Base-by-base conservation (phyloP, 2,113 vertebrate species). In the Mixornis gularis region DNA sequence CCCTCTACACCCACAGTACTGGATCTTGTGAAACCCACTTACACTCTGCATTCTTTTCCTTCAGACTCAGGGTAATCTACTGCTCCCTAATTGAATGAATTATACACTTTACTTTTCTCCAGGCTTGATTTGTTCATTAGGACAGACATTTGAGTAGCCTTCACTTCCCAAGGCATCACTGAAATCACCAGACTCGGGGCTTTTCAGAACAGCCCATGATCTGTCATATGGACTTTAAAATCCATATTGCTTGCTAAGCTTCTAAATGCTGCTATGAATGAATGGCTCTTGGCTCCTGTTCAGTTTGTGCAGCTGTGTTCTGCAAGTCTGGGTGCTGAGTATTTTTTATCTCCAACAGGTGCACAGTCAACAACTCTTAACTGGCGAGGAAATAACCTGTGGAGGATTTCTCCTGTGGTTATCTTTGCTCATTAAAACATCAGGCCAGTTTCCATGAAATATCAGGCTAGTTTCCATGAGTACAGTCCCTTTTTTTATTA, bases 251-350 rank as follows among this genome's bases (percentile, higher is more conserved):
- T 84, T 60, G 49, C 92, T 89, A 81, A 95, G 90, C 83, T 90
- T 69, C 72, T 74, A 91, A 92, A 85, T 69, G 66, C 83, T 53
- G 65, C 79, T 84, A 44, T 60, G 79, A 93, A 84, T 88, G 69
- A 92, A 87, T 59, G 79, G 49, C 55, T 90, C 60, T 71, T 94
- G 88, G 90, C 90, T 90, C 72, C 72, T n/a, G 9, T n/a, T 94
- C 92, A 89, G 92, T 46, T 80, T 44, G 36, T 62, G 83, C 93
- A 93, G 92, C 93, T 93, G 93, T 78, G 82, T 44, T 64, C 92
- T 88, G 60, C 52, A 70, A 93, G 65, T 87, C 71, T 66, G 85
- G 68, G 71, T 59, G 59, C 46, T 40, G 55, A 62, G 60, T 16
- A 55, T 60, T 71, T 89, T 91, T 81, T 62, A 84, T 74, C 69